Base-by-base conservation (phyloP, 1,140 invertebrate species). In the Pseudoatta argentina region DNA sequence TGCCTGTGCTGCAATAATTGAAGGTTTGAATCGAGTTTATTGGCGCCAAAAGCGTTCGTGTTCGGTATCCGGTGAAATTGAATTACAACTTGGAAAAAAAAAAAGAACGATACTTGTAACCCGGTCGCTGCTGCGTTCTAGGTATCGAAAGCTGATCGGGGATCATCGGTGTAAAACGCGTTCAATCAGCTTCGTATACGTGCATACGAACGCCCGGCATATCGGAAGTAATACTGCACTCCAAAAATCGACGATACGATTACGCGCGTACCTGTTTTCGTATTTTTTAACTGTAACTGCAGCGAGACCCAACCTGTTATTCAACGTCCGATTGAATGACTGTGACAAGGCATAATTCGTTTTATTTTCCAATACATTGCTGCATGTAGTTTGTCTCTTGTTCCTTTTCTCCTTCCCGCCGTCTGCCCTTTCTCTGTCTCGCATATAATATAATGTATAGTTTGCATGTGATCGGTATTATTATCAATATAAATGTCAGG, bases 161-260 rank as follows among this genome's bases (percentile, higher is more conserved):
- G 27, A 53, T 75, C 82, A 85, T 78, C 82, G 63, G 73, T 51
- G 72, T 78, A 85, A 85, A 85, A 85, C 75, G 72, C 75, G 63
- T 85, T 77, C 75, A 85, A 77, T 85, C 82, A 85, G 82, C 82
- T 76, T 30, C 82, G 79, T 78, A 75, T 72, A 75, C 55, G 55
- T 73, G 39, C 69, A 82, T 82, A 61, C 79, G 53, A 78, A 72
- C 67, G 66, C 53, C 59, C 72, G 44, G 59, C 72, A 89, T 87
- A 89, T 89, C 87, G 87, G 76, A 89, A 89, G 57, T 71, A 76
- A 89, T 85, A 86, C 83, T 76, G 85, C 67, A 69, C 76, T 75
- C 48, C 66, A 64, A 66, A 87, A 88, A 87, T 87, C 73, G 69
- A 34, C 63, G 73, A 71, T 71, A 63, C 86, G 71, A 51, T 83